Evolutionary conservation across 2,113 vertebrate genomes (phyloP).

Genomic region (Chinchilla lanigera): DNA sequence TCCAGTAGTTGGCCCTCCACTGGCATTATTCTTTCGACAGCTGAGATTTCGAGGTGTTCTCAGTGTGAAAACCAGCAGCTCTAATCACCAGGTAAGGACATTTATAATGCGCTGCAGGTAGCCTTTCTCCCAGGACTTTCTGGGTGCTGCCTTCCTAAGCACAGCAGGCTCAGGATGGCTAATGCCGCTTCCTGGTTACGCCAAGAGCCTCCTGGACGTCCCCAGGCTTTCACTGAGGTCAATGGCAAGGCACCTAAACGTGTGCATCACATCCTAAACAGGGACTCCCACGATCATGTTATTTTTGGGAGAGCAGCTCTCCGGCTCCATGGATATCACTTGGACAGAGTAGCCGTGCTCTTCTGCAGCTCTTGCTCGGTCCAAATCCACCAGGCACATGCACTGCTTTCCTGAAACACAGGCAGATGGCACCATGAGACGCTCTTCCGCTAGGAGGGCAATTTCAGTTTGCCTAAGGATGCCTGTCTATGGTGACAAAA

Average conservation of each 20-base stretch:
- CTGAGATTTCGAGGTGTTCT: slow-evolving; percentile 54
- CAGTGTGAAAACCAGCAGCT: slow-evolving; percentile 60
- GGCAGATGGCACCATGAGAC: slow-evolving; percentile 23
- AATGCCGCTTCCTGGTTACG: slow-evolving; percentile 59
- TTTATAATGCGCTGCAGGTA: slow-evolving; percentile 66
- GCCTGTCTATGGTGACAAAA: neutral
- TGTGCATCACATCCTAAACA: slow-evolving; percentile 65
- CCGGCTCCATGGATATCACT: slow-evolving; percentile 97
- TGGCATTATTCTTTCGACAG: slow-evolving; percentile 34
- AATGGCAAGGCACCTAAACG: slow-evolving; percentile 32
- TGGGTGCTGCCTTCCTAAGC: slow-evolving; percentile 62
- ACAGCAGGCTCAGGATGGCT: slow-evolving; percentile 53
- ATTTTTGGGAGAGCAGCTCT: slow-evolving; percentile 98
- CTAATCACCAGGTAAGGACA: slow-evolving; percentile 49
- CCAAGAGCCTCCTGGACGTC: slow-evolving; percentile 68
- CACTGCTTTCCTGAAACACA: slow-evolving; percentile 93
- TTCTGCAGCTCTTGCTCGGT: slow-evolving; percentile 95
- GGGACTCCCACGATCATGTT: slow-evolving; percentile 94
- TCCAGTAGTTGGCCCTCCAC: slow-evolving; percentile 3
- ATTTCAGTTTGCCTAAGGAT: neutral
- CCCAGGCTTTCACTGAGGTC: slow-evolving; percentile 51
- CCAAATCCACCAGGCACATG: slow-evolving; percentile 98
- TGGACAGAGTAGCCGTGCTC: slow-evolving; percentile 90
- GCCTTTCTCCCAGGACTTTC: slow-evolving; percentile 43
- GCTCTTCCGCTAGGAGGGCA: neutral